A percentile compares a stretch with the other conserved stretches of the same genome.
Conservation (phyloP, 2,888 invertebrate species). For the Pachymerium ferrugineum region DNA sequence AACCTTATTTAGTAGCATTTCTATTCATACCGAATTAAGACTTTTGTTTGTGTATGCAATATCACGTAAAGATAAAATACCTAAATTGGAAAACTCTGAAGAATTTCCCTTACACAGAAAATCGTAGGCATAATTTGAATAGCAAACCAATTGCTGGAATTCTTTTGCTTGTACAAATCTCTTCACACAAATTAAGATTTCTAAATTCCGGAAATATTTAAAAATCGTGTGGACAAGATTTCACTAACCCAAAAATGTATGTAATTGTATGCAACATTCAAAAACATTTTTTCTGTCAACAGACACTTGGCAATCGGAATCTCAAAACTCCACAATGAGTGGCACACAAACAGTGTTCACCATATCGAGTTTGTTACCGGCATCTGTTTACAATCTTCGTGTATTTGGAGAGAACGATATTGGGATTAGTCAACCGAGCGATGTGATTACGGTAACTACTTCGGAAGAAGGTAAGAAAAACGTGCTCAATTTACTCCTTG, state of each 20-base stretch:
- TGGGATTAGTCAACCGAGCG: conserved; percentile 83
- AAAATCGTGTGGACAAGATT: not conserved
- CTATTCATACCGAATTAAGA: too few species aligned
- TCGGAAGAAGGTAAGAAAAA: conserved; percentile 79
- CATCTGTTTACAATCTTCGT: conserved; percentile 85
- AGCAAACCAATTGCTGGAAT: too few species aligned
- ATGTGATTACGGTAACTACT: conserved; percentile 88
- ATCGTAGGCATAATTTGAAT: too few species aligned
- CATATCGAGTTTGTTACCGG: conserved; percentile 66
- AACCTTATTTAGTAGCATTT: too few species aligned
- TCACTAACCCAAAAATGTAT: not conserved
- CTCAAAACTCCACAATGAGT: conserved; percentile 32
- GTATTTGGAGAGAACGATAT: conserved; percentile 91
- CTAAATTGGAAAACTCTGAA: too few species aligned
- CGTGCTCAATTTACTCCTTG: too few species aligned
- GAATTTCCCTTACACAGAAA: too few species aligned
- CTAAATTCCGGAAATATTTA: not conserved
- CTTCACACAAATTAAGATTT: too few species aligned
- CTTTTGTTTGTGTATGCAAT: too few species aligned
- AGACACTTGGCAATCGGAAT: conserved; percentile 33
- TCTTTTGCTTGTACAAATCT: too few species aligned
- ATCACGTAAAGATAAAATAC: too few species aligned
- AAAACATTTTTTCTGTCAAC: not conserved
- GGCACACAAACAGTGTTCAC: conserved; percentile 31
- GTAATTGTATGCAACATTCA: too few species aligned